These are phyloP conservation scores for Drosophila meridiana DNA, from an alignment of 2,888 invertebrate species.

Conservation along the genomic window DNA sequence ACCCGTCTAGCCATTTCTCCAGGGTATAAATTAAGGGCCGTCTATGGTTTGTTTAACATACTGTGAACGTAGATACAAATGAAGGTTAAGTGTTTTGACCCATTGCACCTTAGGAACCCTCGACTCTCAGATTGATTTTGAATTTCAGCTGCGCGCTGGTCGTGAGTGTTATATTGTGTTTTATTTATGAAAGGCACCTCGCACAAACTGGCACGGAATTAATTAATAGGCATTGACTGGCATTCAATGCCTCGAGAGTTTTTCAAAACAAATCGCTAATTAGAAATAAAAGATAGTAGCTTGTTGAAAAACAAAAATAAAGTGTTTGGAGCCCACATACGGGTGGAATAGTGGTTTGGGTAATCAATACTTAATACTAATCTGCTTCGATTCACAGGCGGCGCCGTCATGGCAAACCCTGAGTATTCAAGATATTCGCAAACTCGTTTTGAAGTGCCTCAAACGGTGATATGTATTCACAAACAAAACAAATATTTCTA, in stretches of 20 bases:
- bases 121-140: constrained; percentile 9
- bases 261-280: constrained; percentile 63
- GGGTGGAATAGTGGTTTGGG: constrained; percentile 25
- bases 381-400: constrained; percentile 50
- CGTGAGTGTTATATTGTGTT: background rate
- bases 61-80: constrained; percentile 39
- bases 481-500: constrained; percentile 15
- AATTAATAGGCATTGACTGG: constrained; percentile 44
- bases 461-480: constrained; percentile 34
- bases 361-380: constrained; percentile 16
- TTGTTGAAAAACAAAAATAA: constrained; percentile 14
- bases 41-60: constrained; percentile 14
- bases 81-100: constrained; percentile 45
- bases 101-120: constrained; percentile 33
- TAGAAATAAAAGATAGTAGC: constrained; percentile 30
- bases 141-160: constrained; percentile 3
- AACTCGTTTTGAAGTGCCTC: constrained; percentile 63
- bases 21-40: constrained; percentile 51
- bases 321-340: constrained; percentile 19
- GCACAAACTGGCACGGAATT: constrained; percentile 69
- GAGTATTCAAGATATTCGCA: constrained; percentile 54
- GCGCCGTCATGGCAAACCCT: constrained; percentile 48
- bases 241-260: constrained; percentile 59
- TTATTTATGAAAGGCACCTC: constrained; percentile 68
- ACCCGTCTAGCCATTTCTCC: constrained; percentile 47